A percentile compares a stretch with the other conserved stretches of the same genome.
Evolutionary conservation across 92 coral and sea anemone genomes (phyloP).

Genomic region (Nematostella vectensis): DNA sequence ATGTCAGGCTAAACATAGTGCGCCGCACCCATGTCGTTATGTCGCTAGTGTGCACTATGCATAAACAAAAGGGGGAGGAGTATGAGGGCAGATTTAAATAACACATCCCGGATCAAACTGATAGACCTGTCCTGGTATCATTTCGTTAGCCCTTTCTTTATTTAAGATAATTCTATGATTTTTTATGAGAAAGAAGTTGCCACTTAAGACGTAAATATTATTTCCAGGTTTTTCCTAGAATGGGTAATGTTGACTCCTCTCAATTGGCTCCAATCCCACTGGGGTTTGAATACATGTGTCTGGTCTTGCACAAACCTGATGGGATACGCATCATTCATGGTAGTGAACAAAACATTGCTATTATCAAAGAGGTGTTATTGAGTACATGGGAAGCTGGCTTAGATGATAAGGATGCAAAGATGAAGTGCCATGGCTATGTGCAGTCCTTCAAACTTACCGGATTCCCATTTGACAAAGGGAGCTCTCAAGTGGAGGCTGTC

Average conservation of each 20-base stretch:
- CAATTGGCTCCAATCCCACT: constrained; percentile 24
- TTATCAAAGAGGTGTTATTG: constrained; percentile 23
- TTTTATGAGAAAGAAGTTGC: too few relatives aligned
- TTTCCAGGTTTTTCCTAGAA: too few relatives aligned
- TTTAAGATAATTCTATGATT: too few relatives aligned
- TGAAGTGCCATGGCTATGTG: constrained; percentile 32
- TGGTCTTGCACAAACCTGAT: constrained; percentile 25
- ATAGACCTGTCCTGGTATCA: too few relatives aligned
- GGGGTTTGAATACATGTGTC: constrained; percentile 37
- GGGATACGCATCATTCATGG: constrained; percentile 33
- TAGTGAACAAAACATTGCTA: constrained; percentile 14
- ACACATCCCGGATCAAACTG: too few relatives aligned
- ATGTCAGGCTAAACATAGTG: too few relatives aligned
- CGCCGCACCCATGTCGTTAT: too few relatives aligned
- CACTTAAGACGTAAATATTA: too few relatives aligned
- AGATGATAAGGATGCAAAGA: background rate
- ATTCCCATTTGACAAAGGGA: constrained; percentile 21
- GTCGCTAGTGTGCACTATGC: too few relatives aligned
- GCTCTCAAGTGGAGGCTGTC: constrained; percentile 9
- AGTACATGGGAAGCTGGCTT: constrained; percentile 45
- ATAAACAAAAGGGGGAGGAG: too few relatives aligned
- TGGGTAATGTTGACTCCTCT: constrained; percentile 10
- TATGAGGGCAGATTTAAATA: too few relatives aligned
- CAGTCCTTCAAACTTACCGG: constrained; percentile 49
- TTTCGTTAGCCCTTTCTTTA: too few relatives aligned